Base-by-base conservation (phyloP, 2,113 vertebrate genomes). In the Glareola pratincola region DNA sequence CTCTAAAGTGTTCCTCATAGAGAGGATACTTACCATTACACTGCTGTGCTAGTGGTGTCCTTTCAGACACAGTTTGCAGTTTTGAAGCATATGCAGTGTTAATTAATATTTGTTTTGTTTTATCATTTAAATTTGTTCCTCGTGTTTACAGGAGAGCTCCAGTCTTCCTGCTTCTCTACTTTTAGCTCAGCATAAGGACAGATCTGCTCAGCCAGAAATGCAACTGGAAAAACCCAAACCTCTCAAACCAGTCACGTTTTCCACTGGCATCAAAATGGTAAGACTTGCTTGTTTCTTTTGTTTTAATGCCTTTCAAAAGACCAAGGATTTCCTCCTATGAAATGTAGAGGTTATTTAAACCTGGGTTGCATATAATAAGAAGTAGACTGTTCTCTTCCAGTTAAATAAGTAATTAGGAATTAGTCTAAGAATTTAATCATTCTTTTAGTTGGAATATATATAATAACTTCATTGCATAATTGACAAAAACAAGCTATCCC, bases 241-340 rank as follows among this genome's bases (percentile, higher is more conserved):
- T n/a, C 97, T 98, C 95, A 99, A 99, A 98, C 98, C 99, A 79
- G 98, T 98, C 96, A 98, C 99, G 0, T 99, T 99, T 98, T 99
- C 99, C 77, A 99, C 99, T 75, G 99, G 99, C 97, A 99, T 99
- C 97, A 98, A 98, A 97, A 99, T 99, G 98, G 99, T 99, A 98
- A 99, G 98, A 77, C 41, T 51, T 75, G n/a, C 79, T 90, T 90
- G 10, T 48, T 94, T 95, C 3, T 15, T 67, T 59, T 54, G 53
- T 82, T 69, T 22, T 68, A 71, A 43, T 50, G 30, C 30, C n/a
- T 91, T 87, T 93, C 43, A 45, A 36, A 81, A 84, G 30, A 43
- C 37, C 1, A 3, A 41, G 20, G 10, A 13, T 54, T 96, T 95
- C 54, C 41, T 84, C 5, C 1, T 43, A 10, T 14, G 72, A 84